Evolutionary conservation across 2,888 invertebrate species (phyloP).

Genomic region (Oxytorus armatus): DNA sequence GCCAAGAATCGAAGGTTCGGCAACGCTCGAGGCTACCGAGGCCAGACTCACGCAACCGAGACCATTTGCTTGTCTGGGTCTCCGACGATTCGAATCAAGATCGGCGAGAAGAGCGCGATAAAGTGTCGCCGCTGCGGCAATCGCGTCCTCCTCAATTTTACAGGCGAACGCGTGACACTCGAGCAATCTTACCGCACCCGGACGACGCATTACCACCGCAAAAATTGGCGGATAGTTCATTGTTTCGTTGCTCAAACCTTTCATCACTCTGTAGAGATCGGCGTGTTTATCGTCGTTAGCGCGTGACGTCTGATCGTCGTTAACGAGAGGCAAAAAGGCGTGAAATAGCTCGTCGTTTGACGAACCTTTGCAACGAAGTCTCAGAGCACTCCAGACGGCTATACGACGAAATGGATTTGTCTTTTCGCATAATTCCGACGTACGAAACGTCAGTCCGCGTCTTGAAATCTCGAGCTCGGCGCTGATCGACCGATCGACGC

Average conservation of each 20-base stretch:
- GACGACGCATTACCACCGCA: constrained; percentile 94
- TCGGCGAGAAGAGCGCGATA: constrained; percentile 94
- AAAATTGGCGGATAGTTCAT: constrained; percentile 93
- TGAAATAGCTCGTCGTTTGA: constrained; percentile 85
- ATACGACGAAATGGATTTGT: constrained; percentile 95
- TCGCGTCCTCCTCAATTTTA: constrained; percentile 95
- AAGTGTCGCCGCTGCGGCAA: constrained; percentile 95
- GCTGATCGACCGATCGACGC: constrained; percentile 74
- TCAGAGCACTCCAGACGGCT: constrained; percentile 96
- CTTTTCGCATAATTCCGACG: constrained; percentile 79
- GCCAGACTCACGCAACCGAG: constrained; percentile 92
- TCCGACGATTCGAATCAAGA: constrained; percentile 85
- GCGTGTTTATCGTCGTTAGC: constrained; percentile 86
- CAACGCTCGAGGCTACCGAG: constrained; percentile 80
- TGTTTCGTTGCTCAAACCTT: constrained; percentile 76
- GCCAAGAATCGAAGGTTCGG: constrained; percentile 64
- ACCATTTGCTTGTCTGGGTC: constrained; percentile 89
- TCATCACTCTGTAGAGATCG: constrained; percentile 84
- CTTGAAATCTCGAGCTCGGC: constrained; percentile 82
- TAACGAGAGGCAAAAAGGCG: constrained; percentile 92
- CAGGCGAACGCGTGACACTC: constrained; percentile 97
- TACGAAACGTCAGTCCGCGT: constrained; percentile 81
- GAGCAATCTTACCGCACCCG: constrained; percentile 90
- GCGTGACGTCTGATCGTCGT: constrained; percentile 86
- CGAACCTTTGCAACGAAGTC: constrained; percentile 85